A percentile compares a stretch with the other conserved stretches of the same genome.
phyloP scores from a whole-genome alignment of 92 coral and sea anemone species.

The Meandrina meandrites region DNA sequence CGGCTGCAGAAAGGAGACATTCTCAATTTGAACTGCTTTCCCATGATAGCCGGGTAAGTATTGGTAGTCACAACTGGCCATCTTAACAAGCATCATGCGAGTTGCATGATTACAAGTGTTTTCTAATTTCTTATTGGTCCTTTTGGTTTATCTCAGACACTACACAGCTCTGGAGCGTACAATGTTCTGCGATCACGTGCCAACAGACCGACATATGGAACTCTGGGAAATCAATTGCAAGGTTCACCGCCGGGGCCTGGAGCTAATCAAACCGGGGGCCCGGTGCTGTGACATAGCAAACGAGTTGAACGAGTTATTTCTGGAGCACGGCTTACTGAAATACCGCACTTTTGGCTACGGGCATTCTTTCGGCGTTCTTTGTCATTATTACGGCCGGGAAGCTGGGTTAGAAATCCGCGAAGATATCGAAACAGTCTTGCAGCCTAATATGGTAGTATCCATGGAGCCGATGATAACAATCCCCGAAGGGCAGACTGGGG shows the following conservation, averaged over 20 bases:
- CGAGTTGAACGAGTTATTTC: constrained; percentile 82
- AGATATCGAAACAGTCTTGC: constrained; percentile 78
- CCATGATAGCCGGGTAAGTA: constrained; percentile 91
- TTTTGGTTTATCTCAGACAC: constrained; percentile 47
- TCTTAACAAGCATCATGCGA: no score
- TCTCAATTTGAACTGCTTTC: constrained; percentile 80
- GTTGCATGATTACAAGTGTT: no score
- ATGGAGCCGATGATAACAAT: constrained; percentile 96
- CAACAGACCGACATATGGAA: constrained; percentile 88
- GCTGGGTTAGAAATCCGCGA: constrained; percentile 92
- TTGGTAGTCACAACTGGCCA: no score
- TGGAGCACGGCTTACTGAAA: constrained; percentile 70
- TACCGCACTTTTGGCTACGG: constrained; percentile 93
- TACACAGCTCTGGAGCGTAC: constrained; percentile 89
- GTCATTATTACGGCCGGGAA: constrained; percentile 95
- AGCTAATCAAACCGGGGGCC: constrained; percentile 82
- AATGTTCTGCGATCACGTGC: constrained; percentile 88
- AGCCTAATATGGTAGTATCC: constrained; percentile 92
- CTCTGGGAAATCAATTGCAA: constrained; percentile 87
- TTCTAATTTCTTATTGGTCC: not conserved
- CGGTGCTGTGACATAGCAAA: constrained; percentile 85
- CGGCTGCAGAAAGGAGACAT: constrained; percentile 88
- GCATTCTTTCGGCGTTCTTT: constrained; percentile 88
- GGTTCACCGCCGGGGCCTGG: constrained; percentile 88
- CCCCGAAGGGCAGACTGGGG: constrained; percentile 87